Base-by-base conservation (phyloP, 1,140 invertebrate genomes). In the Scaptodrosophila lebanonensis region DNA sequence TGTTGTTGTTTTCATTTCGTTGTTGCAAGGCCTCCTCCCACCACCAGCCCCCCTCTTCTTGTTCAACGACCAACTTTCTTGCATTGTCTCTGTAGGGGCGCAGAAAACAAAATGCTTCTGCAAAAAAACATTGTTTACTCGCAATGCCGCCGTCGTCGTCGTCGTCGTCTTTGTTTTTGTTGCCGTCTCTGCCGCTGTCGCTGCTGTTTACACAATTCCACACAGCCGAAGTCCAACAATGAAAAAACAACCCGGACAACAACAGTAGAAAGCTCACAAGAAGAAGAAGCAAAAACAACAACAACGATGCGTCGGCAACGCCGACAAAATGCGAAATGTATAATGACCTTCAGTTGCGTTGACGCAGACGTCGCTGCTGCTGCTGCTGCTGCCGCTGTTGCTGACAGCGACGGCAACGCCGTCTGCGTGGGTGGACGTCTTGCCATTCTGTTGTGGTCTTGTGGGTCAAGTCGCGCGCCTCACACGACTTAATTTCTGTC, bases 311-410 rank as follows among this genome's bases (percentile, higher is more conserved):
- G n/a, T n/a, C n/a, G n/a, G n/a, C 48, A 43, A 49, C 58, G 59
- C 38, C 63, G 54, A 53, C 59, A 22, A 29, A 54, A 54, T 27
- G 32, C 51, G 44, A 47, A 47, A 32, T 54, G 51, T 54, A 70
- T 84, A 84, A 84, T 84, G 79, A 84, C 82, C 82, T 84, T 84
- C 82, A 84, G 82, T 57, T 59, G 66, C 72, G 67, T 51, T 56
- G 51, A 49, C 58, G 56, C 52, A 56, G 35, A 27, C 53, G 47
- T 53, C 33, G 36, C 32, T 43, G 42, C 36, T 47, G 42, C n/a
- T n/a, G n/a, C n/a, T n/a, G n/a, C 8, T 30, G 42, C 38, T 39
- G 48, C 40, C 9, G 9, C 38, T 48, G 18, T 48, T 38, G 48
- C 39, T 17, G 48, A 32, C 32, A 11, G 27, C 50, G 33, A 29